Evolutionary conservation across 2,888 invertebrate species (phyloP).

Genomic region (Eupeodes luniger): DNA sequence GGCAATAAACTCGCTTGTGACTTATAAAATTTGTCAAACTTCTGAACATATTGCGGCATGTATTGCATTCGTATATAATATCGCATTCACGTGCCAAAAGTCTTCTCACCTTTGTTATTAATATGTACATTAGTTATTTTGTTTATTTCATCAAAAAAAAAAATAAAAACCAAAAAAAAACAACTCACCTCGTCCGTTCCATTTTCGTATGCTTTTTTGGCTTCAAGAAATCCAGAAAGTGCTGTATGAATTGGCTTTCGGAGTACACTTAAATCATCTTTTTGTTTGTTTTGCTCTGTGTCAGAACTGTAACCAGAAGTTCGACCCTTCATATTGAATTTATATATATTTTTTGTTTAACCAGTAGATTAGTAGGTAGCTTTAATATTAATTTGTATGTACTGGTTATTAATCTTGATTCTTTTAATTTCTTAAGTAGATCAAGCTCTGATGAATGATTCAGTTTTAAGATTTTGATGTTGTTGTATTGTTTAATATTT

Average conservation of each 20-base stretch:
- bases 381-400: not conserved
- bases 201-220: slow-evolving; percentile 89
- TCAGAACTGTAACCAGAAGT: slow-evolving; percentile 79
- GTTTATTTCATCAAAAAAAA: slow-evolving; percentile 70
- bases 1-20: slow-evolving; percentile 94
- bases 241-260: slow-evolving; percentile 89
- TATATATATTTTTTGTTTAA: not conserved
- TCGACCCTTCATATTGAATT: slow-evolving; percentile 77
- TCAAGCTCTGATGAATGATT: slow-evolving; percentile 38
- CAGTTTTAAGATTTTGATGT: slow-evolving; percentile 35
- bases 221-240: slow-evolving; percentile 89
- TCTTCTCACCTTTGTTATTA: slow-evolving; percentile 87
- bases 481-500: not conserved
- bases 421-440: slow-evolving; percentile 14
- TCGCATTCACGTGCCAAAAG: slow-evolving; percentile 93
- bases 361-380: not conserved
- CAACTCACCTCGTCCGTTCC: slow-evolving; percentile 90
- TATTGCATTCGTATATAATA: slow-evolving; percentile 94
- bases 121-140: not conserved
- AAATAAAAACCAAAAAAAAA: slow-evolving; percentile 9
- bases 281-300: slow-evolving; percentile 83
- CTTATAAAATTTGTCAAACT: slow-evolving; percentile 94
- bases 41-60: slow-evolving; percentile 93
- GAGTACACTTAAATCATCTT: slow-evolving; percentile 86
- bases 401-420: not conserved